These are phyloP conservation scores for Setophaga petechia DNA, from an alignment of 2,113 vertebrate genomes.

Conservation along the genomic window DNA sequence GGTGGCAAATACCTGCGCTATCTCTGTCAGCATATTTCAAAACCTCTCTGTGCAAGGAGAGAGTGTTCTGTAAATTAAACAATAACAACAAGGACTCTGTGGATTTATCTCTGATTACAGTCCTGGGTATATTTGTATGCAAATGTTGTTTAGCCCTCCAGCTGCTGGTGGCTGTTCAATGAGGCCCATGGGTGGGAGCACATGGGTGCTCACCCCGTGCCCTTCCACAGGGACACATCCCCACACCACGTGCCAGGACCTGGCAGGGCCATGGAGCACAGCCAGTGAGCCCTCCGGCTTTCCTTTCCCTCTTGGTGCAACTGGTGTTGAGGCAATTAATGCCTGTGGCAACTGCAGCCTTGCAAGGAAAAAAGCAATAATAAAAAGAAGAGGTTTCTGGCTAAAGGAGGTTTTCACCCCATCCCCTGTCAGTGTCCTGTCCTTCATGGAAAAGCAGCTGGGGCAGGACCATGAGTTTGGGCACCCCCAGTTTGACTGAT, in stretches of 20 bases:
- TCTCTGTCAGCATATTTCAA: not conserved
- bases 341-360: not conserved
- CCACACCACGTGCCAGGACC: accelerated
- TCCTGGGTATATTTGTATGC: not conserved
- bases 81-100: not conserved
- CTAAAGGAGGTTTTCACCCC: not conserved
- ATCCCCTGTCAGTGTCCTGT: not conserved
- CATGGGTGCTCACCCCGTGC: accelerated
- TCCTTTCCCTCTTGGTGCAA: not conserved
- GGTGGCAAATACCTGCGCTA: not conserved
- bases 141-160: not conserved
- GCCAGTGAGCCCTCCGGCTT: accelerated
- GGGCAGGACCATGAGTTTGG: not conserved
- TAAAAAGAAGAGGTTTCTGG: not conserved
- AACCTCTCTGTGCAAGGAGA: not conserved
- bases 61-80: not conserved
- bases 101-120: not conserved
- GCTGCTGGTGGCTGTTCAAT: not conserved
- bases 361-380: not conserved
- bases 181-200: not conserved
- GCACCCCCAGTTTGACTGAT: not conserved
- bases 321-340: not conserved
- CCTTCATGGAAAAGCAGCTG: not conserved
- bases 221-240: not conserved
- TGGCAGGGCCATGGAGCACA: not conserved